These are phyloP conservation scores for Bradypodion ventrale DNA, from an alignment of 2,797 vertebrate genomes.

Conservation along the genomic window DNA sequence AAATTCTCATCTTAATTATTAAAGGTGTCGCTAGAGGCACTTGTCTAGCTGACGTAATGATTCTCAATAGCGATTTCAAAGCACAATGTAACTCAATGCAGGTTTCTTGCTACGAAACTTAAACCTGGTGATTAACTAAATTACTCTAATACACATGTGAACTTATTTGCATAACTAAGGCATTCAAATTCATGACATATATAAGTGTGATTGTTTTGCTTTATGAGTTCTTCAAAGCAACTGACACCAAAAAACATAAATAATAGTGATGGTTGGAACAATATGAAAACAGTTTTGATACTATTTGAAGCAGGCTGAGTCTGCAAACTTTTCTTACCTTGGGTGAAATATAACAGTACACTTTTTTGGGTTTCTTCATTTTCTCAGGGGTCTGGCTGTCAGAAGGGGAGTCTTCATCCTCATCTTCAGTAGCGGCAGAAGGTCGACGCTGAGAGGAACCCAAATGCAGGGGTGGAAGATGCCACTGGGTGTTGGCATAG, in stretches of 20 bases:
- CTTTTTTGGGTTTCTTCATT: constrained; percentile 99
- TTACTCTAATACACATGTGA: no score
- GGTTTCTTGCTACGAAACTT: no score
- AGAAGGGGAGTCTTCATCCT: constrained; percentile 90
- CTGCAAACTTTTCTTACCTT: constrained; percentile 80
- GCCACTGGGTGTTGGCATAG: constrained; percentile 88
- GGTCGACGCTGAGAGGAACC: constrained; percentile 88
- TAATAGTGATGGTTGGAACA: neutral
- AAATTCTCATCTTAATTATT: no score
- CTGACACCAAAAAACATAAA: neutral
- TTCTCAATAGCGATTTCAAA: no score
- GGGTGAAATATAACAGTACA: constrained; percentile 98
- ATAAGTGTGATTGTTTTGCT: no score
- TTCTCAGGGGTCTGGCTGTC: constrained; percentile 91
- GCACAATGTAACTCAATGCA: no score
- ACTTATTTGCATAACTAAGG: no score
- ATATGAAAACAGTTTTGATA: constrained; percentile 7
- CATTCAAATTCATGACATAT: no score
- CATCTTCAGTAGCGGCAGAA: constrained; percentile 90
- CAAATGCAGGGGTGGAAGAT: constrained; percentile 85
- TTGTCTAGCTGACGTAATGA: no score
- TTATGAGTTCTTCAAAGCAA: constrained; percentile 37
- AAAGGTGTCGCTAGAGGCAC: no score
- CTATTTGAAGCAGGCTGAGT: constrained; percentile 6
- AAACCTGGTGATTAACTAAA: no score